These are phyloP conservation scores for Amphimallon solstitiale DNA, from an alignment of 2,888 invertebrate species.

Conservation along the genomic window DNA sequence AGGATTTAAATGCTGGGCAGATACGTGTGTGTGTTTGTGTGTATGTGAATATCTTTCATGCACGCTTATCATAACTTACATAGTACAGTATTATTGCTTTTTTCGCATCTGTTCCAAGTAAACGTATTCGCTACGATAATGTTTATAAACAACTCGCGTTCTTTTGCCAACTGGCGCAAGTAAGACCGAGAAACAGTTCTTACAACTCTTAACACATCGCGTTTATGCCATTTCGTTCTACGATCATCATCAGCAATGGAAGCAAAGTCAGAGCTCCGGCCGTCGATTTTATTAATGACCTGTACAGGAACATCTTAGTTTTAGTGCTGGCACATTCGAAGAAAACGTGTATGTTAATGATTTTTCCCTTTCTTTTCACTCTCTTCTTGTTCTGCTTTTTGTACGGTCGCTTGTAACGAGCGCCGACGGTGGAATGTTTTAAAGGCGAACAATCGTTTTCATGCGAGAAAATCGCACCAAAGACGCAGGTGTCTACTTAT, in stretches of 20 bases:
- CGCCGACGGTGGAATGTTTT: background rate
- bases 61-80: conserved; percentile 4
- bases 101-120: background rate
- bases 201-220: background rate
- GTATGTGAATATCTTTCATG: background rate
- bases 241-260: background rate
- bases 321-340: background rate
- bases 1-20: conserved; percentile 51
- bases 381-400: background rate
- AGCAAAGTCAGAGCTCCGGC: background rate
- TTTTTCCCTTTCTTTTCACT: conserved; percentile 1
- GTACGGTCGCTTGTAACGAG: background rate
- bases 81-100: background rate
- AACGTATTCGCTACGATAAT: background rate
- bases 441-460: background rate
- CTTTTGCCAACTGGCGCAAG: background rate
- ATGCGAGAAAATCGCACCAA: too few relatives aligned
- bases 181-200: too few relatives aligned
- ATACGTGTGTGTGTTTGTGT: conserved; percentile 38
- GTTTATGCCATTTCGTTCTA: too few relatives aligned
- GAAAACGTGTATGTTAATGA: background rate
- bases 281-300: conserved; percentile 7
- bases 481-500: conserved; percentile 38
- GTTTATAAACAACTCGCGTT: background rate
- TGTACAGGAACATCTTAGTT: conserved; percentile 1